A percentile compares a stretch with the other conserved stretches of the same genome.
Evolutionary conservation across 2,888 invertebrate species (phyloP).

Genomic region (Chalcosyrphus nemorum): DNA sequence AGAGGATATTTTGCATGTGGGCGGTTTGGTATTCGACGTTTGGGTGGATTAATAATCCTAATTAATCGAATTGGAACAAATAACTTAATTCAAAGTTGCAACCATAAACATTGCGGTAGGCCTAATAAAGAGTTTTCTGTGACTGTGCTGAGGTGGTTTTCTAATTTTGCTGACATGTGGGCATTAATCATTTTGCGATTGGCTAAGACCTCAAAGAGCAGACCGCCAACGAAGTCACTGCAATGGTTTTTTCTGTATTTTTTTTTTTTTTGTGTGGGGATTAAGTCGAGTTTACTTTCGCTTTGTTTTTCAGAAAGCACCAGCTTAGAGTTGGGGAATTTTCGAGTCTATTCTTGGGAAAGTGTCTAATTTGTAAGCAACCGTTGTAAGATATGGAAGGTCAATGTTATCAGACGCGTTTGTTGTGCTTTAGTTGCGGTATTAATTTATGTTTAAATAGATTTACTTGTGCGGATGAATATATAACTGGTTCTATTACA

Average conservation of each 20-base stretch:
- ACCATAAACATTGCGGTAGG: not conserved
- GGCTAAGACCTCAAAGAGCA: conserved; percentile 18
- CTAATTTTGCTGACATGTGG: not conserved
- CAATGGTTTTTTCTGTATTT: too few relatives aligned
- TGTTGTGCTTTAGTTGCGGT: not conserved
- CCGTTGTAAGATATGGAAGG: not conserved
- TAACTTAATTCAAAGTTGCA: conserved; percentile 35
- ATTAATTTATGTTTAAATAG: not conserved
- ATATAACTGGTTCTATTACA: too few relatives aligned
- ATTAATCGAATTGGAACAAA: conserved; percentile 45
- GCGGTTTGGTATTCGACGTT: not conserved
- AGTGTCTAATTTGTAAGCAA: not conserved
- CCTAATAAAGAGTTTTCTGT: not conserved
- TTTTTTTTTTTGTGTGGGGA: too few relatives aligned
- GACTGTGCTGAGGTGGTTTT: not conserved
- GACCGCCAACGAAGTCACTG: conserved; percentile 1
- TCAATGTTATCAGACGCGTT: conserved; percentile 10
- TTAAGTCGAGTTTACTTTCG: not conserved
- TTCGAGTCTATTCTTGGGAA: not conserved
- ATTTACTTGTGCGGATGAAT: too few relatives aligned
- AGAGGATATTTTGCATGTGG: not conserved
- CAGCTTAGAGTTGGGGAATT: not conserved
- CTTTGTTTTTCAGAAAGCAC: not conserved
- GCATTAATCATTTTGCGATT: conserved; percentile 13
- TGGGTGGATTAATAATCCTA: conserved; percentile 19